Evolutionary conservation across 2,113 vertebrate species (phyloP).

Genomic region (Panthera leo): DNA sequence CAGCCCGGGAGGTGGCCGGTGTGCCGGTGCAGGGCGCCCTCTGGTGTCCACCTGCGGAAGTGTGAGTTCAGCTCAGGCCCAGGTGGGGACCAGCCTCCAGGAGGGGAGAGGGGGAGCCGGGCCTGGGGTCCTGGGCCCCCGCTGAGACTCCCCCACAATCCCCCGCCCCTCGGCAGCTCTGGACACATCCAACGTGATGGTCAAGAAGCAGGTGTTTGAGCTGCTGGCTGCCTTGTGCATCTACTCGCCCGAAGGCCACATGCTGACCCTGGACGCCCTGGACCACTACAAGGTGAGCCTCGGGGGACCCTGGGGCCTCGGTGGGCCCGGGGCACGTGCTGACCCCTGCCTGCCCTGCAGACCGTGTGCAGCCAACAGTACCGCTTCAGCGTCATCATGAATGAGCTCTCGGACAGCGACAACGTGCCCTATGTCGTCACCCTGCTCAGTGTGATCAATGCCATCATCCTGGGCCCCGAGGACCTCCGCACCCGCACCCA

Average conservation of each 20-base stretch:
- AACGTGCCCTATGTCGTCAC: slow-evolving; percentile 96
- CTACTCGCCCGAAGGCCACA: slow-evolving; percentile 93
- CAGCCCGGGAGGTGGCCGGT: not conserved
- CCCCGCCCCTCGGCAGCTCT: slow-evolving; percentile 86
- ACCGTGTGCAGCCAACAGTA: slow-evolving; percentile 94
- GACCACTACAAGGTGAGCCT: slow-evolving; percentile 96
- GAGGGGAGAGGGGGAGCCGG: not conserved
- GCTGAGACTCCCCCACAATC: not conserved
- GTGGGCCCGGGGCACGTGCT: rapidly evolving
- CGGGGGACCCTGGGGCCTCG: rapidly evolving
- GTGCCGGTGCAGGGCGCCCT: not conserved
- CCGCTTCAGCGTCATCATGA: slow-evolving; percentile 97
- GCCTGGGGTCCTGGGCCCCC: too few species aligned
- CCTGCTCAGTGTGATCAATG: slow-evolving; percentile 95
- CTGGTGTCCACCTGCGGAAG: not conserved
- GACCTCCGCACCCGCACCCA: slow-evolving; percentile 91
- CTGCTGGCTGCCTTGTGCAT: slow-evolving; percentile 96
- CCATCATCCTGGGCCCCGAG: slow-evolving; percentile 93
- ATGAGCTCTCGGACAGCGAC: slow-evolving; percentile 92
- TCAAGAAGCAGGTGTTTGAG: slow-evolving; percentile 99
- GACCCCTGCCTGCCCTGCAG: slow-evolving; percentile 74
- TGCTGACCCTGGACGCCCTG: slow-evolving; percentile 93
- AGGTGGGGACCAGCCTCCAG: rapidly evolving
- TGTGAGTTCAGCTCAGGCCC: rapidly evolving
- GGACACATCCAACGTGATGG: slow-evolving; percentile 98